These are phyloP conservation scores for Hypomecis atomaria DNA, from an alignment of 2,888 invertebrate genomes.

Conservation along the genomic window DNA sequence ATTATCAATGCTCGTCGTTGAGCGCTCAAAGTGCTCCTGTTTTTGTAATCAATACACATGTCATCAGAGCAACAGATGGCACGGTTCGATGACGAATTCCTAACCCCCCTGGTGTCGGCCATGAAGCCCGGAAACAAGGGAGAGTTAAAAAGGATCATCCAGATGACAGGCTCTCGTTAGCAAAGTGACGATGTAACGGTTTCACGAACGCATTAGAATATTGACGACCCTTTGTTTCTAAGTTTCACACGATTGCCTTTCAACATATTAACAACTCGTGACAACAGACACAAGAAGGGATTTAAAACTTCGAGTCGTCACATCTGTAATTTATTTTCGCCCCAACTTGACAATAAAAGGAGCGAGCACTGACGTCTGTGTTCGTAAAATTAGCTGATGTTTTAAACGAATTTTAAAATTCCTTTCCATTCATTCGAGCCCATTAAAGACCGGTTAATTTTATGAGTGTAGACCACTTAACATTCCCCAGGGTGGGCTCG, in stretches of 20 bases:
- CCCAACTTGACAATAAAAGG: slow-evolving; percentile 44
- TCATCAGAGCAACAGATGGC: slow-evolving; percentile 43
- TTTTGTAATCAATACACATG: slow-evolving; percentile 26
- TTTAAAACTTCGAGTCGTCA: slow-evolving; percentile 43
- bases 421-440: slow-evolving; percentile 60
- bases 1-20: slow-evolving; percentile 22
- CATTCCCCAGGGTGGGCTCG: slow-evolving; percentile 63
- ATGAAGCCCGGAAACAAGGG: slow-evolving; percentile 69
- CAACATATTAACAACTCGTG: slow-evolving; percentile 60
- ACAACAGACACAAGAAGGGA: slow-evolving; percentile 42
- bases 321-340: slow-evolving; percentile 43
- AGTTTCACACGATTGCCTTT: slow-evolving; percentile 71
- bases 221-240: slow-evolving; percentile 56
- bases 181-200: slow-evolving; percentile 75
- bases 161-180: slow-evolving; percentile 80
- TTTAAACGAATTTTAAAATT: slow-evolving; percentile 64
- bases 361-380: slow-evolving; percentile 40
- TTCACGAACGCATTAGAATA: slow-evolving; percentile 65
- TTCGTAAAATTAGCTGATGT: slow-evolving; percentile 55
- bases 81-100: slow-evolving; percentile 46
- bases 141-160: slow-evolving; percentile 71
- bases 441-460: slow-evolving; percentile 70
- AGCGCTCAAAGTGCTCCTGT: slow-evolving; percentile 11
- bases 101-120: slow-evolving; percentile 52
- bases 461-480: slow-evolving; percentile 67